These are phyloP conservation scores for Macrophya alboannulata DNA, from an alignment of 2,888 invertebrate species.

Conservation along the genomic window DNA sequence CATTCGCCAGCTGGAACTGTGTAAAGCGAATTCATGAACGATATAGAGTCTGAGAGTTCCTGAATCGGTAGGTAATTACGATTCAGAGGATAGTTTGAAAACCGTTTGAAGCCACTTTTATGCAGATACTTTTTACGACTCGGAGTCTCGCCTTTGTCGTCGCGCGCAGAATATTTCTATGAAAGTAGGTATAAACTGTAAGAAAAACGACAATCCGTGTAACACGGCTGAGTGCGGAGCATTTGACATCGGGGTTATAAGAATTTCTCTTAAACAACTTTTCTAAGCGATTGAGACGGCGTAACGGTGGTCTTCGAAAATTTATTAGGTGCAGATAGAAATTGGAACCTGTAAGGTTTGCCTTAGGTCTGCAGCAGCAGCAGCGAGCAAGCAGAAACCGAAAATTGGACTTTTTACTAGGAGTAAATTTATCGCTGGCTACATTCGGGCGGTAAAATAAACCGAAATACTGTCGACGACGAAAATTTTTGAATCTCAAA, in stretches of 20 bases:
- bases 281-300: slow-evolving; percentile 44
- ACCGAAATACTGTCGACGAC: not conserved
- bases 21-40: not conserved
- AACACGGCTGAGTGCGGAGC: not conserved
- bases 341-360: not conserved
- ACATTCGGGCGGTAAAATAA: not conserved
- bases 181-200: slow-evolving; percentile 6
- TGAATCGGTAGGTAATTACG: not conserved
- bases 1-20: not conserved
- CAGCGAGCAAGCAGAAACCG: not conserved
- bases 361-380: not conserved
- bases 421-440: slow-evolving; percentile 13
- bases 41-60: not conserved
- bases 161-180: too few species aligned
- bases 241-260: not conserved
- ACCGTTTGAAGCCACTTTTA: slow-evolving; percentile 16
- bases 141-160: not conserved
- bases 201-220: not conserved
- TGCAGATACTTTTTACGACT: slow-evolving; percentile 2
- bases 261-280: slow-evolving; percentile 33
- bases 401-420: slow-evolving; percentile 25
- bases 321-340: slow-evolving; percentile 34
- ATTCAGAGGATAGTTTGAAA: not conserved
- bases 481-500: slow-evolving; percentile 25
- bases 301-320: slow-evolving; percentile 37